These are phyloP conservation scores for Beris chalybata DNA, from an alignment of 2,888 invertebrate genomes.

Conservation along the genomic window DNA sequence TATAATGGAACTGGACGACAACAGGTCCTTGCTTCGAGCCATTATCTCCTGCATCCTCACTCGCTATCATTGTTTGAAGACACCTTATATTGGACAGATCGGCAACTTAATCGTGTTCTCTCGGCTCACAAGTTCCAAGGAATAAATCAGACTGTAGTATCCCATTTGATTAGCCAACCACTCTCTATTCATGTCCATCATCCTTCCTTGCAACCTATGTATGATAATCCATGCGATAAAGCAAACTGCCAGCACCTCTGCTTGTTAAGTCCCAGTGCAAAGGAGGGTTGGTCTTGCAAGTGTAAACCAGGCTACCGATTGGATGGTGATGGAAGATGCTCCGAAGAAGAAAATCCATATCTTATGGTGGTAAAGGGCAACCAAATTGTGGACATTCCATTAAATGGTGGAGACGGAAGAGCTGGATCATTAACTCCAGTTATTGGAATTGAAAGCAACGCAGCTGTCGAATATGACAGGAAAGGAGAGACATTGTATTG, in stretches of 20 bases:
- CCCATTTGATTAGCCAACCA: constrained; percentile 92
- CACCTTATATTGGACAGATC: constrained; percentile 94
- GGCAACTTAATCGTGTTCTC: constrained; percentile 85
- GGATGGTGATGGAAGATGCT: constrained; percentile 68
- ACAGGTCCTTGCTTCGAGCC: constrained; percentile 83
- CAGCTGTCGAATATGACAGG: constrained; percentile 90
- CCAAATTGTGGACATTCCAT: constrained; percentile 83
- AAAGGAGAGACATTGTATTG: constrained; percentile 83
- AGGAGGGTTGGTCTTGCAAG: constrained; percentile 78
- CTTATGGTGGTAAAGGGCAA: constrained; percentile 87
- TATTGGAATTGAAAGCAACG: constrained; percentile 84
- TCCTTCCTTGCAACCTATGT: constrained; percentile 85
- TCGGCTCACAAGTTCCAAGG: constrained; percentile 93
- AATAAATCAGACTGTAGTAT: constrained; percentile 88
- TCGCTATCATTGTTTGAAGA: constrained; percentile 95
- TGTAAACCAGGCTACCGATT: constrained; percentile 87
- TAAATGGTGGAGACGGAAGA: constrained; percentile 74
- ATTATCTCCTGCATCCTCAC: constrained; percentile 94
- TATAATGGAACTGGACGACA: constrained; percentile 92
- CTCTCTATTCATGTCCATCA: constrained; percentile 95
- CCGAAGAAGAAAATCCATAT: constrained; percentile 85
- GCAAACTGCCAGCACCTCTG: constrained; percentile 87
- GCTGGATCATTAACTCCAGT: constrained; percentile 82
- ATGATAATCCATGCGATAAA: constrained; percentile 74
- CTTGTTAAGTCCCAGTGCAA: constrained; percentile 76